Base-by-base conservation (phyloP, 1,140 invertebrate species). In the Battus philenor region DNA sequence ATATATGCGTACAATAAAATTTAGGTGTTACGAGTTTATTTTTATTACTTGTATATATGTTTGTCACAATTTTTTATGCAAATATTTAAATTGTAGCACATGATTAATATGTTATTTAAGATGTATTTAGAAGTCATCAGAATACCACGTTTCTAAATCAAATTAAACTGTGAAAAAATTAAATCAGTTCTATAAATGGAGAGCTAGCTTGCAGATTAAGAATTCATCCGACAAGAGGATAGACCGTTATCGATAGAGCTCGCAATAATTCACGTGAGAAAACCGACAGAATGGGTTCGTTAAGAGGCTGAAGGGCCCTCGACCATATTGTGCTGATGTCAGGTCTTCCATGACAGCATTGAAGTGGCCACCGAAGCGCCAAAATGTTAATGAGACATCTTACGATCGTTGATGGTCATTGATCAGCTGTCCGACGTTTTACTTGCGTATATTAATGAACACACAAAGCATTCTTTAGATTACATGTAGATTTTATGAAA, bases 231-330 rank as follows among this genome's bases (percentile, higher is more conserved):
- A 18, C 38, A 27, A 61, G 58, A 56, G 41, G 46, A 22, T 44
- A 47, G 27, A 47, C 59, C 50, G 54, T 57, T 61, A 61, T 51
- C 24, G 24, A 63, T 27, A 17, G 22, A 22, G 32, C 50, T 49
- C 48, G 53, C 45, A 56, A 75, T 68, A 66, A 64, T 72, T 78
- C 70, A 75, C 74, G 64, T 79, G 76, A 75, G 79, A 83, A 78
- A 78, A 72, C 63, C 67, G 57, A 73, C 68, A 80, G 74, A 83
- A 83, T 83, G 62, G 68, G 49, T 75, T 83, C 79, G 79, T 83
- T 83, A 82, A 73, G 76, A 69, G 61, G 41, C 61, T 70, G 46
- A 39, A 83, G 73, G 53, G 74, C 74, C 44, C 79, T 80, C 54
- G 50, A 60, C 53, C 54, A 58, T 49, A 71, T 78, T 80, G 68